Conservation (phyloP, 1,140 invertebrate species). For the Helicorthomorpha holstii region DNA sequence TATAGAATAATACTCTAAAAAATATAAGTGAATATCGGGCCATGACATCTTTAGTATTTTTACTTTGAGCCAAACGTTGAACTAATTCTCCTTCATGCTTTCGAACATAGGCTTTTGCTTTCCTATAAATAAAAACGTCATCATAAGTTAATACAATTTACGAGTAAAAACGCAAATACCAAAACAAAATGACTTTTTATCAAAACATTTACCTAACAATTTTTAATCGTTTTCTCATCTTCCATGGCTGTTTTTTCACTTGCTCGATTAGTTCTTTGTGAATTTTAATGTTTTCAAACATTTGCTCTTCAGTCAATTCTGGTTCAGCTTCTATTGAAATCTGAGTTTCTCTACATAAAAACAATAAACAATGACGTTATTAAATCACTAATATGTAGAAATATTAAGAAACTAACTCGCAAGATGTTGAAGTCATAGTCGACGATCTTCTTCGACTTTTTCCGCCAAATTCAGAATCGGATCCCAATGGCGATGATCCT, state of each 20-base stretch:
- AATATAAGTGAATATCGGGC: slow-evolving; percentile 59
- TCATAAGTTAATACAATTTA: not conserved
- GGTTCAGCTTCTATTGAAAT: slow-evolving; percentile 15
- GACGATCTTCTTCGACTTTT: slow-evolving; percentile 45
- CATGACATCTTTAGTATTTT: slow-evolving; percentile 63
- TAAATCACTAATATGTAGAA: slow-evolving; percentile 3
- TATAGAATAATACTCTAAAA: slow-evolving; percentile 37
- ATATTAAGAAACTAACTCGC: slow-evolving; percentile 46
- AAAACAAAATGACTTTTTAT: not conserved
- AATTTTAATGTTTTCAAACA: slow-evolving; percentile 75
- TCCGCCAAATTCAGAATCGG: slow-evolving; percentile 12
- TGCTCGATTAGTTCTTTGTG: slow-evolving; percentile 84
- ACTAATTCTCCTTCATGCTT: slow-evolving; percentile 76
- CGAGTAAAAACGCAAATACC: not conserved
- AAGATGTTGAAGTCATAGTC: slow-evolving; percentile 63
- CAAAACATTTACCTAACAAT: slow-evolving; percentile 34
- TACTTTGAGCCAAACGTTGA: slow-evolving; percentile 70
- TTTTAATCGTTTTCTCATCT: slow-evolving; percentile 66
- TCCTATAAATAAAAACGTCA: slow-evolving; percentile 22
- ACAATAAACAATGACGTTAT: not conserved
- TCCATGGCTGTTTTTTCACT: slow-evolving; percentile 75
- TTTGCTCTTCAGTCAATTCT: slow-evolving; percentile 45
- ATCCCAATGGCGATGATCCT: slow-evolving; percentile 40
- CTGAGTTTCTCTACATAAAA: slow-evolving; percentile 11
- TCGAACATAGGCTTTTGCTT: slow-evolving; percentile 72